These are phyloP conservation scores for Selene dorsalis DNA, from an alignment of 2,797 vertebrate genomes.

Conservation along the genomic window DNA sequence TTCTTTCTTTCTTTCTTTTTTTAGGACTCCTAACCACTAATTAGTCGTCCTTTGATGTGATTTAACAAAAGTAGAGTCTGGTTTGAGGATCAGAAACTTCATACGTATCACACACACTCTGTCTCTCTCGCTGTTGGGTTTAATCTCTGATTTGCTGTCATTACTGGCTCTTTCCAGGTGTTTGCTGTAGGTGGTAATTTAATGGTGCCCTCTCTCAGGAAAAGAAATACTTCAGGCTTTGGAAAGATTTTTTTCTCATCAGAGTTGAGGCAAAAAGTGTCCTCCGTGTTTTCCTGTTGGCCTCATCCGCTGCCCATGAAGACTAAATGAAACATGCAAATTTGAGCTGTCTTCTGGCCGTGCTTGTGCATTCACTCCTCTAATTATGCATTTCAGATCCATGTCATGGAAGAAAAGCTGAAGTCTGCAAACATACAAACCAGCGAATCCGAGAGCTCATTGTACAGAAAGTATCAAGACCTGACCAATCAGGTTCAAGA, in stretches of 20 bases:
- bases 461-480: slow-evolving; percentile 89
- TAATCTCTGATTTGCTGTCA: slow-evolving; percentile 64
- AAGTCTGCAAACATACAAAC: slow-evolving; percentile 88
- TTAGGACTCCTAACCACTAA: slow-evolving; percentile 16
- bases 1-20: background rate
- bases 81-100: slow-evolving; percentile 35
- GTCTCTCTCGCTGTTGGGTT: slow-evolving; percentile 42
- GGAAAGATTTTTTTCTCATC: slow-evolving; percentile 31
- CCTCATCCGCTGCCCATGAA: slow-evolving; percentile 42
- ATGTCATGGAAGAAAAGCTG: slow-evolving; percentile 93
- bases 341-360: slow-evolving; percentile 21
- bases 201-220: slow-evolving; percentile 49
- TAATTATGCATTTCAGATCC: slow-evolving; percentile 84
- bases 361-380: slow-evolving; percentile 33
- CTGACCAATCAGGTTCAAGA: slow-evolving; percentile 85
- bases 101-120: slow-evolving; percentile 16
- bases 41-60: slow-evolving; percentile 34
- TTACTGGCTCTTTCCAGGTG: slow-evolving; percentile 67
- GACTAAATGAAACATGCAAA: slow-evolving; percentile 23
- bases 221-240: slow-evolving; percentile 54
- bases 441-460: slow-evolving; percentile 84
- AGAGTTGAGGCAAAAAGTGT: slow-evolving; percentile 14
- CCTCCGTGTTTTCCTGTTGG: slow-evolving; percentile 22
- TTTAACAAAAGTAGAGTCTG: slow-evolving; percentile 37
- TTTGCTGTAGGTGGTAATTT: slow-evolving; percentile 69